Percentiles rank a stretch among this genome's conserved stretches.
Conservation (phyloP, 2,113 vertebrate genomes). For the Rattus rattus region DNA sequence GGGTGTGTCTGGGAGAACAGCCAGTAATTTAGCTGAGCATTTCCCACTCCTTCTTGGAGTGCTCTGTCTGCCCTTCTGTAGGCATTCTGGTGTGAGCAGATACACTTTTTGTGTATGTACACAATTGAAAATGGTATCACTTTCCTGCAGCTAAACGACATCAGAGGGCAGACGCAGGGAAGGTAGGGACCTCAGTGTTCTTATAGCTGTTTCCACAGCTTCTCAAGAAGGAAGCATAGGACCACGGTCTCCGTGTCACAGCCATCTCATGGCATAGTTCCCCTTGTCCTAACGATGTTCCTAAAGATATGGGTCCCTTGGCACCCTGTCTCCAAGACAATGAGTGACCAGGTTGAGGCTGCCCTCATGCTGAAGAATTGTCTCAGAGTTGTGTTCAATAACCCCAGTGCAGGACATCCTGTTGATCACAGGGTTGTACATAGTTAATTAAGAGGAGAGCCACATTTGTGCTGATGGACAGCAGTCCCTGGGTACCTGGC, state of each 20-base stretch:
- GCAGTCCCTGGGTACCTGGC: not conserved
- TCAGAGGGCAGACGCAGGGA: rapidly evolving
- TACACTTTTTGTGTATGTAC: not conserved
- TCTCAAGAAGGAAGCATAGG: not conserved
- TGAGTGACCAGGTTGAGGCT: not conserved
- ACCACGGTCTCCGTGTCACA: rapidly evolving
- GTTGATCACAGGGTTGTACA: not conserved
- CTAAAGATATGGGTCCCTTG: too few relatives aligned
- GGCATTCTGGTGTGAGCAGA: rapidly evolving
- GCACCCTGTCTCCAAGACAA: not conserved
- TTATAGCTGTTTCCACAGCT: rapidly evolving
- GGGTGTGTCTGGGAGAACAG: too few relatives aligned
- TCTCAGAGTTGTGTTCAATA: rapidly evolving
- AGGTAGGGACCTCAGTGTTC: rapidly evolving
- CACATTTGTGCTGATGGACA: not conserved
- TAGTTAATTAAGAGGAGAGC: constrained; percentile 11
- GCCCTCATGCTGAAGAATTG: rapidly evolving
- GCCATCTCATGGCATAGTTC: rapidly evolving
- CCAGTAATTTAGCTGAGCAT: rapidly evolving
- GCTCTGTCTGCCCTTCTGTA: rapidly evolving
- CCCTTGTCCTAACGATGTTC: not conserved
- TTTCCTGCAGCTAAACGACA: too few relatives aligned
- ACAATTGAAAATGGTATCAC: too few relatives aligned
- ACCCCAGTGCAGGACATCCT: not conserved
- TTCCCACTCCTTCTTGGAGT: rapidly evolving